Evolutionary conservation across 2,888 invertebrate genomes (phyloP).

Genomic region (Trachelus troglodyta): DNA sequence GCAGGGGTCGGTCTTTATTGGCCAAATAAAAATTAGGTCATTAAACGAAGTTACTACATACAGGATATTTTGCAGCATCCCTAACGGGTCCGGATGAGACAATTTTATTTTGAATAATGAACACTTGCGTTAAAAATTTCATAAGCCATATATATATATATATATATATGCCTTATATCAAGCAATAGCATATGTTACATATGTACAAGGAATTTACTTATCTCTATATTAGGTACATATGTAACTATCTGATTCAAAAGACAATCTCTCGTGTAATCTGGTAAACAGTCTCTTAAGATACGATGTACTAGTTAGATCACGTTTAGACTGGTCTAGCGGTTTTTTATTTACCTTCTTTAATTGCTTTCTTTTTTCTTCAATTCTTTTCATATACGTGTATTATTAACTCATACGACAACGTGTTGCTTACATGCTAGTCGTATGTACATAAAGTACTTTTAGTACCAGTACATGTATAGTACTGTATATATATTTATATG

Average conservation of each 20-base stretch:
- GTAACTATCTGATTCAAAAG: too few species aligned
- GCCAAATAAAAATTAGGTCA: not conserved
- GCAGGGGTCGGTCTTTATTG: not conserved
- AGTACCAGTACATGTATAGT: not conserved
- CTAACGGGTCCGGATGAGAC: not conserved
- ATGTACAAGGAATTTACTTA: too few species aligned
- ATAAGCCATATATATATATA: too few species aligned
- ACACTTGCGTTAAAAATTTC: not conserved
- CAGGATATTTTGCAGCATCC: not conserved
- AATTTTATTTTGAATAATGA: not conserved
- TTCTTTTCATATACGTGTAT: not conserved
- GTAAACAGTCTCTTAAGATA: constrained; percentile 17
- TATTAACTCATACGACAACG: not conserved
- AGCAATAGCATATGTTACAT: too few species aligned
- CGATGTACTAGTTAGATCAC: constrained; percentile 51
- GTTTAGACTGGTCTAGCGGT: constrained; percentile 38
- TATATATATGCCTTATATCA: too few species aligned
- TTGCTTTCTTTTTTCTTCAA: not conserved
- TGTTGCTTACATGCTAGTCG: not conserved
- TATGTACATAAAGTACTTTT: not conserved
- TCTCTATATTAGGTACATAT: too few species aligned
- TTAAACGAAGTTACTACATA: not conserved
- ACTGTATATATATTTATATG: too few species aligned
- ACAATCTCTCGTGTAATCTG: constrained; percentile 13
- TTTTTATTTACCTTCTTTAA: constrained; percentile 23